Percentiles rank a stretch among this genome's conserved stretches.
These are phyloP conservation scores for Pediacus dermestoides DNA, from an alignment of 2,888 invertebrate genomes.

Conservation along the genomic window DNA sequence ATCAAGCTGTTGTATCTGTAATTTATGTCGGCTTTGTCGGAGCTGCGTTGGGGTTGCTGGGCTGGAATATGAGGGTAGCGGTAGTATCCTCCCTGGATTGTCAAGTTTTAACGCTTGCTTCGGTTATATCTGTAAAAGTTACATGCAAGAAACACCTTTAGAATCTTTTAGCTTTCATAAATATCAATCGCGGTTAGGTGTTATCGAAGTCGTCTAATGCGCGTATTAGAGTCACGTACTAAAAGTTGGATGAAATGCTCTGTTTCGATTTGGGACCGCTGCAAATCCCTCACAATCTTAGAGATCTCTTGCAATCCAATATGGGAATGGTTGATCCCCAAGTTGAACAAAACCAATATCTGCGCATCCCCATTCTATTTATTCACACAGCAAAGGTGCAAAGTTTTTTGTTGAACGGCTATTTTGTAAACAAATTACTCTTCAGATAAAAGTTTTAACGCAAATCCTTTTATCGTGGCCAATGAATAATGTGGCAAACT, in stretches of 20 bases:
- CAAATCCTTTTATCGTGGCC: conserved; percentile 49
- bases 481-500: conserved; percentile 45
- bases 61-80: too few species aligned
- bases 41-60: too few species aligned
- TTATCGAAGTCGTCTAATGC: conserved; percentile 38
- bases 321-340: conserved; percentile 48
- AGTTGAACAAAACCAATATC: conserved; percentile 46
- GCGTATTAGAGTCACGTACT: conserved; percentile 49
- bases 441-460: conserved; percentile 50
- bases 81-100: too few species aligned
- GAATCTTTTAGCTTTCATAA: conserved; percentile 49
- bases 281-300: conserved; percentile 52
- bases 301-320: conserved; percentile 50
- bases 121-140: conserved; percentile 38
- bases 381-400: conserved; percentile 47
- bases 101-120: conserved; percentile 29
- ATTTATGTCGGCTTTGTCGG: too few species aligned
- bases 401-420: conserved; percentile 47
- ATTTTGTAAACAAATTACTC: conserved; percentile 51
- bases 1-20: too few species aligned
- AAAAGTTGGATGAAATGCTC: conserved; percentile 50
- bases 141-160: conserved; percentile 39
- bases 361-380: conserved; percentile 42
- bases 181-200: conserved; percentile 46
- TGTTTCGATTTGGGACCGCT: conserved; percentile 50